phyloP scores from a whole-genome alignment of 1,140 invertebrate genomes.

The Drosophila athabasca region DNA sequence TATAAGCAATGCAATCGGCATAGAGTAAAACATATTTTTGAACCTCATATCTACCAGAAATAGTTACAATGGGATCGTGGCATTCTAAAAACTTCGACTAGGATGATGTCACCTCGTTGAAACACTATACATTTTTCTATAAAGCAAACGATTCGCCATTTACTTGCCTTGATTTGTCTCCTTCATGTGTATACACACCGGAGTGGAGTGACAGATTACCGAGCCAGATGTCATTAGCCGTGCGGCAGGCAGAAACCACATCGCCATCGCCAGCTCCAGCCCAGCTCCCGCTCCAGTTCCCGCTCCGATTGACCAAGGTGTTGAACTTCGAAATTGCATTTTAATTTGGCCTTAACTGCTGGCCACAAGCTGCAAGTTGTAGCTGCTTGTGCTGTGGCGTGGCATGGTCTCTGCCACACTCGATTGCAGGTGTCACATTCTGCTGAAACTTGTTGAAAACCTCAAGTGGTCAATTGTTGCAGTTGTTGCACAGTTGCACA shows the following conservation, averaged over 20 bases:
- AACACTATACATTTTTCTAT: conserved; percentile 13
- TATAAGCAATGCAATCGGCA: no score
- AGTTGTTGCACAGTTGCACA: conserved; percentile 1
- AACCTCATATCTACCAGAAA: no score
- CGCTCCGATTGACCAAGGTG: conserved; percentile 64
- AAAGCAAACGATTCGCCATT: not conserved
- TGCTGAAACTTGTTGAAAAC: conserved; percentile 69
- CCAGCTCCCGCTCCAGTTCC: no score
- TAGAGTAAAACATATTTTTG: no score
- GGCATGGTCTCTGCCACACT: conserved; percentile 4
- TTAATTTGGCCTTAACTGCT: conserved; percentile 62
- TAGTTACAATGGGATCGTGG: no score
- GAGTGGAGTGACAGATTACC: conserved; percentile 28
- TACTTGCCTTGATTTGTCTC: not conserved
- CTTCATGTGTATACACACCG: not conserved
- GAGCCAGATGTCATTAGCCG: conserved; percentile 33
- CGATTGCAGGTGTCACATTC: conserved; percentile 74
- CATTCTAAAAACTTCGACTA: no score
- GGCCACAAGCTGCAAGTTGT: conserved; percentile 10
- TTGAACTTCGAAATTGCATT: conserved; percentile 74
- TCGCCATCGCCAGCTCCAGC: conserved; percentile 19
- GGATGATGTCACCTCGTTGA: not conserved
- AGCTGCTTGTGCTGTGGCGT: conserved; percentile 1
- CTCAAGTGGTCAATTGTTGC: conserved; percentile 53
- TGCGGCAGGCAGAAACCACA: conserved; percentile 28